Conservation (phyloP, 2,113 vertebrate genomes). For the Protobothrops mucrosquamatus region DNA sequence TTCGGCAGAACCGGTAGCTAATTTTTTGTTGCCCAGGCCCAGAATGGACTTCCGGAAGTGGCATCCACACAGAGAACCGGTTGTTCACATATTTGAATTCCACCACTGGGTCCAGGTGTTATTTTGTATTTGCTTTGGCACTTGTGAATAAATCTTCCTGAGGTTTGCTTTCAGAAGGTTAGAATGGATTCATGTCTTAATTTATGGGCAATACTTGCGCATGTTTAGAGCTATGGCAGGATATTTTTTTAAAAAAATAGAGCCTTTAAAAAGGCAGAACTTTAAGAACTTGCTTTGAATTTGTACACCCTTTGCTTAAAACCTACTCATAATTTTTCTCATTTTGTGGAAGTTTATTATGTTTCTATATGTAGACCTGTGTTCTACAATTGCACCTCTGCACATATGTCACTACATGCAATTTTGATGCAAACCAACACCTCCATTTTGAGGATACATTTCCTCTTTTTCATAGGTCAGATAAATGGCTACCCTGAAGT, state of each 20-base stretch:
- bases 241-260: neutral
- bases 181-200: neutral
- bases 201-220: neutral
- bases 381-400: neutral
- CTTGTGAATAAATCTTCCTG: neutral
- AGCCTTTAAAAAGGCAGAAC: neutral
- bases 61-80: too few relatives aligned
- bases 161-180: neutral
- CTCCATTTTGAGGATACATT: neutral
- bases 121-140: neutral
- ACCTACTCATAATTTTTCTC: neutral
- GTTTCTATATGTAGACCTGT: neutral
- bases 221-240: neutral
- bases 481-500: neutral
- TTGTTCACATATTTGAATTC: too few relatives aligned
- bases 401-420: neutral
- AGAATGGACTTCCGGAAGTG: too few relatives aligned
- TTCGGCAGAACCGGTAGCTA: too few relatives aligned
- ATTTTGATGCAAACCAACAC: neutral
- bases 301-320: neutral
- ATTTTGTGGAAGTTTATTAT: neutral
- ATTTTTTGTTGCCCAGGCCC: too few relatives aligned
- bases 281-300: neutral
- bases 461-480: neutral
- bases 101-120: neutral